phyloP scores from a whole-genome alignment of 1,140 invertebrate genomes.

The Hesperophylax magnus region DNA sequence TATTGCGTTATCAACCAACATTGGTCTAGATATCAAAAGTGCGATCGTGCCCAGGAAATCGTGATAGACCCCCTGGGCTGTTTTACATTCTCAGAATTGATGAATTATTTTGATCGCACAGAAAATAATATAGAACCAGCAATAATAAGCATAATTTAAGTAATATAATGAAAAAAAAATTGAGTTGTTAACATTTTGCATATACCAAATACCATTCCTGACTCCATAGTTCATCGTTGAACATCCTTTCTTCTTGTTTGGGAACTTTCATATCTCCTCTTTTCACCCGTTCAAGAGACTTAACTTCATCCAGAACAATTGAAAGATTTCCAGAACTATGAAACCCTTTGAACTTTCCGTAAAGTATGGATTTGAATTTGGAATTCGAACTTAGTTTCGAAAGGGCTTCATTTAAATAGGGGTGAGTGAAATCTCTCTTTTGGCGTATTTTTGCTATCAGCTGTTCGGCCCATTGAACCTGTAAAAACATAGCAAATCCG shows the following conservation, averaged over 20 bases:
- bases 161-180: no score
- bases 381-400: not conserved
- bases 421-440: constrained; percentile 71
- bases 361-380: constrained; percentile 3
- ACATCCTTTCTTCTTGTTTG: constrained; percentile 62
- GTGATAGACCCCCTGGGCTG: no score
- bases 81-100: no score
- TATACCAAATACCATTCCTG: constrained; percentile 95
- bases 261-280: constrained; percentile 51
- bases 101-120: no score
- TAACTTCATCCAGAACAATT: constrained; percentile 7
- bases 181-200: not conserved
- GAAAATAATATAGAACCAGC: no score
- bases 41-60: no score
- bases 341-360: constrained; percentile 7
- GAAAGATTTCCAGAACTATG: not conserved
- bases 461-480: constrained; percentile 75
- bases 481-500: not conserved
- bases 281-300: constrained; percentile 34
- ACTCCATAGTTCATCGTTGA: constrained; percentile 90
- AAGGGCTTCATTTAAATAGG: not conserved
- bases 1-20: no score
- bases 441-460: constrained; percentile 74
- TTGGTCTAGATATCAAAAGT: no score
- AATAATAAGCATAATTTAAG: no score